A percentile compares a stretch with the other conserved stretches of the same genome.
Evolutionary conservation across 2,888 invertebrate species (phyloP).

Genomic region (Heliconius hortense): DNA sequence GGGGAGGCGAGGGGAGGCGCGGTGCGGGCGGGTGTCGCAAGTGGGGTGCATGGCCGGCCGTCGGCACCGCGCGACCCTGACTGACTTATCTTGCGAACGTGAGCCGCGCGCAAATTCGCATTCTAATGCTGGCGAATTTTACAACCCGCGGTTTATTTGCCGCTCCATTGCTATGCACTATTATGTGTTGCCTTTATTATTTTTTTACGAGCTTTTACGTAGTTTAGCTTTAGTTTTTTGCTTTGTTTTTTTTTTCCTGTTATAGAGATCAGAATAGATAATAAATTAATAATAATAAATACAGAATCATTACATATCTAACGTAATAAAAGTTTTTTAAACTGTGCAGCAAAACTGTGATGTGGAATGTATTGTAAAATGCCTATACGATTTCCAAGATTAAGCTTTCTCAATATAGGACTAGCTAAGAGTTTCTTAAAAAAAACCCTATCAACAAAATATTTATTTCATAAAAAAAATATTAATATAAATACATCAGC

Average conservation of each 20-base stretch:
- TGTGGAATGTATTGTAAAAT: too few species aligned
- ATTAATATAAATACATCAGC: too few species aligned
- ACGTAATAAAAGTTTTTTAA: not conserved
- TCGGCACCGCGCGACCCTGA: slow-evolving; percentile 82
- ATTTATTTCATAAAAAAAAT: too few species aligned
- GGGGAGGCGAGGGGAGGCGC: slow-evolving; percentile 34
- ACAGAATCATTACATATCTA: too few species aligned
- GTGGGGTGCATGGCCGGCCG: slow-evolving; percentile 80
- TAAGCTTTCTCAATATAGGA: not conserved
- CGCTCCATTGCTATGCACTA: slow-evolving; percentile 29
- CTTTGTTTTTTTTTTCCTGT: not conserved
- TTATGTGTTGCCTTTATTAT: slow-evolving; percentile 16
- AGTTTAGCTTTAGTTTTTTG: not conserved
- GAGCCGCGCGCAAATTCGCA: slow-evolving; percentile 78
- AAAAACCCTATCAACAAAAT: too few species aligned
- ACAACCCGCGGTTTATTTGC: slow-evolving; percentile 50
- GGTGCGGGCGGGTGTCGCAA: slow-evolving; percentile 64
- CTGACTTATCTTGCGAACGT: slow-evolving; percentile 81
- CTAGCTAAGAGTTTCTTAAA: not conserved
- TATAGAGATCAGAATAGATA: not conserved
- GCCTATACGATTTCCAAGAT: too few species aligned
- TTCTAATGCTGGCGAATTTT: slow-evolving; percentile 77
- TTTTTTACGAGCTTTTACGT: slow-evolving; percentile 2
- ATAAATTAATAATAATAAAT: too few species aligned
- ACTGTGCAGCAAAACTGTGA: too few species aligned